Conservation (phyloP, 2,113 vertebrate genomes). For the Carassius carassius region DNA sequence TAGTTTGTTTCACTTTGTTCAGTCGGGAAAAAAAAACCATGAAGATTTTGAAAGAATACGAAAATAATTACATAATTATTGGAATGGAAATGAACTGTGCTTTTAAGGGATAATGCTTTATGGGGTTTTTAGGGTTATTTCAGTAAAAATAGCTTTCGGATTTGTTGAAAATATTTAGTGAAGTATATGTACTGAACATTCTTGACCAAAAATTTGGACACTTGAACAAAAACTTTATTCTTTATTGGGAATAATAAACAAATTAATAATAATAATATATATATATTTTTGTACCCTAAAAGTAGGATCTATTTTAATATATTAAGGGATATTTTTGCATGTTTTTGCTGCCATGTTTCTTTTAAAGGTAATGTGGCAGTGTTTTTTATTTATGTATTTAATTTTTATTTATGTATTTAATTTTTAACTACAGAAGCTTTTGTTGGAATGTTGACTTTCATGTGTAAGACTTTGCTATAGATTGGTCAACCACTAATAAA, state of each 20-base stretch:
- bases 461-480: neutral
- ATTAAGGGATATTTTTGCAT: neutral
- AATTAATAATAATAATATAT: too few species aligned
- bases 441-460: neutral
- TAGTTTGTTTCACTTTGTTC: too few species aligned
- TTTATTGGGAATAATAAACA: neutral
- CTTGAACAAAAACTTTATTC: too few species aligned
- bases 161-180: too few species aligned
- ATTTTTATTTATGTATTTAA: neutral
- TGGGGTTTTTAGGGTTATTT: too few species aligned
- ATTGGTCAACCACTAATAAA: neutral
- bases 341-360: neutral
- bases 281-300: neutral
- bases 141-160: neutral
- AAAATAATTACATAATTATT: neutral
- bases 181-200: neutral
- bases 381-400: neutral
- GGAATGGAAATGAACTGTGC: too few species aligned
- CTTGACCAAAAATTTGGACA: neutral
- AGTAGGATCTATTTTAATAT: too few species aligned
- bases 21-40: neutral
- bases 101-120: too few species aligned
- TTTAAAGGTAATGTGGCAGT: neutral
- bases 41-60: neutral
- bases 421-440: neutral